A percentile compares a stretch with the other conserved stretches of the same genome.
Conservation (phyloP, 2,113 vertebrate species). For the Lanius ludovicianus region DNA sequence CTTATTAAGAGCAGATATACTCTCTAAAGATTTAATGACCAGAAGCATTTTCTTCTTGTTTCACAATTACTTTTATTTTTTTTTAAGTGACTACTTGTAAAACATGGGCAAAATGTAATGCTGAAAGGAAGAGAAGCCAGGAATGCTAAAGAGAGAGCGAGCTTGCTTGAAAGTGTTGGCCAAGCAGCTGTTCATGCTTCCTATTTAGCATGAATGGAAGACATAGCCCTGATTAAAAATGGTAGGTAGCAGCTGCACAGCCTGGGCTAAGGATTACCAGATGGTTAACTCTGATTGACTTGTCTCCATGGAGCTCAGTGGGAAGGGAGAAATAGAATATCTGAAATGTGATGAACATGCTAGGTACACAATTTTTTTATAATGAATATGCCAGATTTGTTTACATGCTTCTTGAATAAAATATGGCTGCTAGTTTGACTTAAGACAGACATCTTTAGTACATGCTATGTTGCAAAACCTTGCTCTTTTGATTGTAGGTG, state of each 20-base stretch:
- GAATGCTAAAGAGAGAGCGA: conserved; percentile 41
- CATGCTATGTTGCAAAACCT: conserved; percentile 69
- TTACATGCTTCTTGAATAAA: conserved; percentile 71
- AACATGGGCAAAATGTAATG: conserved; percentile 47
- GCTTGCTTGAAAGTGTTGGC: conserved; percentile 53
- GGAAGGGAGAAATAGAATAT: conserved; percentile 57
- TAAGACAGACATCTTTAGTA: conserved; percentile 71
- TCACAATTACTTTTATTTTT: neutral
- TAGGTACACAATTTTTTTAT: conserved; percentile 64
- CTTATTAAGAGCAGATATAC: neutral
- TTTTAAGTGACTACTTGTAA: conserved; percentile 2
- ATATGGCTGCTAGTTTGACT: conserved; percentile 72
- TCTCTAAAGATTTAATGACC: neutral
- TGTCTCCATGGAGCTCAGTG: conserved; percentile 71
- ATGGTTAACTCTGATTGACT: conserved; percentile 77
- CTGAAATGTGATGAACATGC: conserved; percentile 67
- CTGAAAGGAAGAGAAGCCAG: conserved; percentile 56
- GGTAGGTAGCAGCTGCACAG: conserved; percentile 75
- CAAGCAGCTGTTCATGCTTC: conserved; percentile 67
- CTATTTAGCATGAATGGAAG: conserved; percentile 74
- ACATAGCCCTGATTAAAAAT: conserved; percentile 72
- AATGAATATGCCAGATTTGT: conserved; percentile 72
- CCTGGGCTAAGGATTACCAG: conserved; percentile 77
- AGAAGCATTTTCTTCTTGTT: neutral
- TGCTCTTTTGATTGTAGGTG: conserved; percentile 70